Base-by-base conservation (phyloP, 2,888 invertebrate species). In the Caenorhabditis zanzibari region DNA sequence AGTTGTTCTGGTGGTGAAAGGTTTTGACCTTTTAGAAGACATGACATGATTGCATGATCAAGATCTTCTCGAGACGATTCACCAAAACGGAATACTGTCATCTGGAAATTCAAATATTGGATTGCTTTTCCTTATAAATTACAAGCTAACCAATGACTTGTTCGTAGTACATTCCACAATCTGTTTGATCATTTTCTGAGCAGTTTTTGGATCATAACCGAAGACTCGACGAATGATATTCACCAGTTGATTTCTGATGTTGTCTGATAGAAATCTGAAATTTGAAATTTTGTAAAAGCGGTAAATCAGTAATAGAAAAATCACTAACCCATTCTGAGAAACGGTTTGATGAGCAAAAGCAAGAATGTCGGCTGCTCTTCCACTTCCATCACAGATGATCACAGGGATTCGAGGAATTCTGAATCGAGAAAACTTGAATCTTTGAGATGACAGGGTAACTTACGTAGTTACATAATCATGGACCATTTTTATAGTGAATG, bases 41-140 rank as follows among this genome's bases (percentile, higher is more conserved):
- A 98, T 5, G 97, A 97, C 82, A 99, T 94, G 91, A 99, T 97
- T 24, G 97, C 97, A 93, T 97, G 96, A 93, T 99, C 99, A 90
- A 98, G 94, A 93, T 98, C 97, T 92, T 97, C 96, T 92, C 97
- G 96, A 74, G 95, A 95, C 12, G 92, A 92, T 72, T 96, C 96
- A 93, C 96, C 96, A 87, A 96, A 95, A 92, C 97, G 96, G 93
- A 97, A 98, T 66, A 98, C 95, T 49, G 97, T 97, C 92, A 97
- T 96, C 96, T 97, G 93, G 49, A 83, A 72, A 0, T 26, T 12
- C 32, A 32, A 7, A 32, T 32, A 32, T 32, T n/a, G n/a, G n/a
- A 32, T 32, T 6, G 7, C 7, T 6, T 32, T 6, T 6, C 4
- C 32, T 32, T 32, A 7, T 96, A 92, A 97, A 96, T 96, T 96